Evolutionary conservation across 2,113 vertebrate genomes (phyloP).

Genomic region (Psilopsiagon aymara): DNA sequence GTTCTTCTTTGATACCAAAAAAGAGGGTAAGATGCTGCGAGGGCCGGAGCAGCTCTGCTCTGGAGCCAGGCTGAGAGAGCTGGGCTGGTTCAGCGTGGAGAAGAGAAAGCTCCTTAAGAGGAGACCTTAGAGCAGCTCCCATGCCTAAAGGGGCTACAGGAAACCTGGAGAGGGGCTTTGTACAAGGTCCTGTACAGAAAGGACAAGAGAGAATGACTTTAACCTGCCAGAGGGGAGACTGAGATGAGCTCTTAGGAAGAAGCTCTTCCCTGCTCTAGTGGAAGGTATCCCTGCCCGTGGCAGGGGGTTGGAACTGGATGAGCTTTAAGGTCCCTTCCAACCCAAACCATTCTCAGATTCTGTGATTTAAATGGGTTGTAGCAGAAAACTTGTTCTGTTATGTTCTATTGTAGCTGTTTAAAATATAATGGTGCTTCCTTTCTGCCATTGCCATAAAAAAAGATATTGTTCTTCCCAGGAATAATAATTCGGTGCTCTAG

Average conservation of each 20-base stretch:
- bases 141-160: background rate
- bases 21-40: constrained; percentile 78
- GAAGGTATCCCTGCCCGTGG: background rate
- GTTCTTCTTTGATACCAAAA: constrained; percentile 89
- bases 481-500: background rate
- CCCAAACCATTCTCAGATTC: background rate
- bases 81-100: background rate
- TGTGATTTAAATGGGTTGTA: background rate
- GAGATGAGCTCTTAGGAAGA: no score
- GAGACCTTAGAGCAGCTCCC: background rate
- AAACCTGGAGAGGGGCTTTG: background rate
- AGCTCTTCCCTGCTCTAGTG: background rate
- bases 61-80: background rate
- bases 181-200: background rate
- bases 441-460: background rate
- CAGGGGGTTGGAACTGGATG: background rate
- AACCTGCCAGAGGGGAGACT: no score
- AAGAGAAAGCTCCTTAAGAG: background rate
- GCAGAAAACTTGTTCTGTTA: background rate
- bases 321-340: background rate
- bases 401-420: background rate
- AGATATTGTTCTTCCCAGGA: background rate
- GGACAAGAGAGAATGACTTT: no score
- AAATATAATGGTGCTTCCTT: background rate
- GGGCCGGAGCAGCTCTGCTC: background rate